Evolutionary conservation across 64 coral and sea anemone genomes (phyloP), one percentile per base, ranked within the genome.

Genomic region (Catalaphyllia jardinei): DNA sequence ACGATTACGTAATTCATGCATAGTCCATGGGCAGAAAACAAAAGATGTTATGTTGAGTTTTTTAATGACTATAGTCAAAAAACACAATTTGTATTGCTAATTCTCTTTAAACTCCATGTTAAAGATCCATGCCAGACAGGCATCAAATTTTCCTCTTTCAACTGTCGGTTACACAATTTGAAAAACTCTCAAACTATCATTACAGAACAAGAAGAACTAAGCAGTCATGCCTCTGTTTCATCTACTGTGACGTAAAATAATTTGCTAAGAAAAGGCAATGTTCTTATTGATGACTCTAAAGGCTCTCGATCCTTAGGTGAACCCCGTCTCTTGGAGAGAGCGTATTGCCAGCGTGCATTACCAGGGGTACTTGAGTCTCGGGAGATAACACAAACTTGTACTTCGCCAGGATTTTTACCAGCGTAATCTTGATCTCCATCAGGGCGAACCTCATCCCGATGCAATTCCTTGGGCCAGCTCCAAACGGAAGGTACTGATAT

Each of bases 401-500:
- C 76, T 89, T 89, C 22, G 19, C 22, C 12, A 90, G 24, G 78
- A 90, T 59, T 38, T 74, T 82, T 22, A 90, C 74, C 75, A 92
- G 29, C 3, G 73, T 14, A 16, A 87, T 72, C 61, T 92, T 92
- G 10, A 92, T 61, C 17, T 87, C 90, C 83, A 92, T 78, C 60
- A 92, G 84, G 17, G 90, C 74, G 19, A 87, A 87, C 13, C 90
- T 75, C 82, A 71, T 87, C 10, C 83, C 90, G 57, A 92, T 79
- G 54, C 90, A 92, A 10, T 69, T 64, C 10, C 90, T 71, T 1
- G 90, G 90, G 14, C 90, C 90, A 10, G 73, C 90, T 79, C 90
- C 90, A 60, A 92, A 92, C 6, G 90, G 90, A 15, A 92, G 57
- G 54, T 46, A 79, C n/a, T 89, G 78, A 30, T 76, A 94, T 12